phyloP scores from a whole-genome alignment of 1,140 invertebrate genomes.

The Drosophila mauritiana region DNA sequence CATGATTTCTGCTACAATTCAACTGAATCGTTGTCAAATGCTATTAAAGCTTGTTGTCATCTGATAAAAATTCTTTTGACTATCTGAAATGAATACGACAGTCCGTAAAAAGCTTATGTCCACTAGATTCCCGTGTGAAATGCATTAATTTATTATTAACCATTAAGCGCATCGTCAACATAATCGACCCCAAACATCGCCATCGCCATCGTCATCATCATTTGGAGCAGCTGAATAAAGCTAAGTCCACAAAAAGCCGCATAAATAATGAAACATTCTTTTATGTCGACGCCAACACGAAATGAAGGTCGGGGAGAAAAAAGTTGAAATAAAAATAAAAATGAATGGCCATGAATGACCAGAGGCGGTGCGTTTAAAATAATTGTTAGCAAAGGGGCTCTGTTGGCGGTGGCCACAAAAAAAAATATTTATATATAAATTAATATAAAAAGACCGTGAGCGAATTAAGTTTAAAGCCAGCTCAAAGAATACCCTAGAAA shows the following conservation, averaged over 20 bases:
- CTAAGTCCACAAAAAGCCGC: slow-evolving; percentile 56
- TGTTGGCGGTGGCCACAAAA: slow-evolving; percentile 8
- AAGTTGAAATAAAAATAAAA: slow-evolving; percentile 60
- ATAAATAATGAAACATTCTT: slow-evolving; percentile 63
- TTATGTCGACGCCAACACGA: slow-evolving; percentile 36
- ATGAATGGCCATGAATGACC: slow-evolving; percentile 57
- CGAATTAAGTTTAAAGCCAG: neutral
- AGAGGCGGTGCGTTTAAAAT: slow-evolving; percentile 49
- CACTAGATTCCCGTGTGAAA: slow-evolving; percentile 3
- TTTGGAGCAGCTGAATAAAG: slow-evolving; percentile 18
- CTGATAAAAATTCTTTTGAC: slow-evolving; percentile 23
- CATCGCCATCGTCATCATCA: slow-evolving; percentile 15
- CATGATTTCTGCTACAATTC: slow-evolving; percentile 29
- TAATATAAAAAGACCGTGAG: slow-evolving; percentile 11
- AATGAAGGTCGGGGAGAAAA: slow-evolving; percentile 20
- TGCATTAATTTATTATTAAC: slow-evolving; percentile 52
- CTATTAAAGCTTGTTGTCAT: no score
- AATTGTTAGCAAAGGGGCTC: slow-evolving; percentile 26
- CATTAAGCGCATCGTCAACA: slow-evolving; percentile 56
- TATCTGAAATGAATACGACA: neutral
- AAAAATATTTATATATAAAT: slow-evolving; percentile 16
- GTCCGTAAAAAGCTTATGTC: neutral
- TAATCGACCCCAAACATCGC: slow-evolving; percentile 35
- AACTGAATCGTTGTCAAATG: neutral
- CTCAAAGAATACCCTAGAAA: neutral